phyloP scores from a whole-genome alignment of 1,140 invertebrate species.

The Heterodera carotae region DNA sequence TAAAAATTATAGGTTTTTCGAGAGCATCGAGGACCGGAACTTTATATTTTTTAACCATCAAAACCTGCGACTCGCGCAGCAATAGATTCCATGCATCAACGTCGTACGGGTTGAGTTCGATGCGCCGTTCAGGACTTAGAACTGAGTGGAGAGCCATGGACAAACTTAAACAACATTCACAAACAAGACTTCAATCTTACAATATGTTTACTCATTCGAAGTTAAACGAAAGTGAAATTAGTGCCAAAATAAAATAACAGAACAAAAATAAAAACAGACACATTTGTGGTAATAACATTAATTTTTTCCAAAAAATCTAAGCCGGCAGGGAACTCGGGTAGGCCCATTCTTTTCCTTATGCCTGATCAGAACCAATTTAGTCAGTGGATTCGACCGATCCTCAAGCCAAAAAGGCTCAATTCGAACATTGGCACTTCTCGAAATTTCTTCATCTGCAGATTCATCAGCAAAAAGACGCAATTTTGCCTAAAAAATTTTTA shows the following conservation, averaged over 20 bases:
- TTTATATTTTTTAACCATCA: not conserved
- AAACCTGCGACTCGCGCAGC: constrained; percentile 50
- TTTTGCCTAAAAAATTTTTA: not conserved
- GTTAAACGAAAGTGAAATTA: not conserved
- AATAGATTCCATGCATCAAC: constrained; percentile 55
- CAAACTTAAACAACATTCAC: no score
- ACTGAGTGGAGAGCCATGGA: constrained; percentile 5
- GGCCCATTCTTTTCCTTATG: constrained; percentile 9
- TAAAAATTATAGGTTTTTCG: no score
- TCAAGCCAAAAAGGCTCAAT: constrained; percentile 27
- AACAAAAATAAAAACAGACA: not conserved
- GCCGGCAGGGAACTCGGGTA: not conserved
- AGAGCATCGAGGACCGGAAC: no score
- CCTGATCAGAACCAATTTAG: not conserved
- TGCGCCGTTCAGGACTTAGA: constrained; percentile 46
- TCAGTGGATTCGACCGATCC: not conserved
- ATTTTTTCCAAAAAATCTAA: constrained; percentile 24
- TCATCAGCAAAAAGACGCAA: not conserved
- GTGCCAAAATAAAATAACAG: not conserved
- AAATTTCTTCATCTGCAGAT: not conserved
- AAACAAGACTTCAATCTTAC: no score
- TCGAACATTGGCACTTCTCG: not conserved
- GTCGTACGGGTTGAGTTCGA: constrained; percentile 54
- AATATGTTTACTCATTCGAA: not conserved
- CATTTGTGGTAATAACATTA: constrained; percentile 1